These are phyloP conservation scores for Melanophora roralis DNA, from an alignment of 2,888 invertebrate genomes.

Conservation along the genomic window DNA sequence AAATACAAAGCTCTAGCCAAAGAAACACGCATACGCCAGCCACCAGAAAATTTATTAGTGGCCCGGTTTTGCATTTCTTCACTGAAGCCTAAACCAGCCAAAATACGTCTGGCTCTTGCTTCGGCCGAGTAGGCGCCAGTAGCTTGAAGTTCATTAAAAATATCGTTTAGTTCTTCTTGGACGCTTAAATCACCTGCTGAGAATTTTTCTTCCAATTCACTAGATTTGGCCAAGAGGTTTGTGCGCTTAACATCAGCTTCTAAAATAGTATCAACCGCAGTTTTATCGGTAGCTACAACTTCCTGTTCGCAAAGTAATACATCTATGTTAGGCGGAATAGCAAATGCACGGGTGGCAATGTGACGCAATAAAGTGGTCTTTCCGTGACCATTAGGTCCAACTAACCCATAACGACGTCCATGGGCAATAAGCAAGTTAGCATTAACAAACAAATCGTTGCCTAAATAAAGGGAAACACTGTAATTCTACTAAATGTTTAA, in stretches of 20 bases:
- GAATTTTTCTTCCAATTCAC: conserved; percentile 85
- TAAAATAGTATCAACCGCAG: conserved; percentile 95
- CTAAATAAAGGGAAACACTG: conserved; percentile 57
- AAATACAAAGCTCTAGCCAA: conserved; percentile 96
- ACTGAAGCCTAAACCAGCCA: conserved; percentile 97
- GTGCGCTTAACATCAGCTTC: conserved; percentile 95
- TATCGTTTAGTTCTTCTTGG: conserved; percentile 89
- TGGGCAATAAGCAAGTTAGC: conserved; percentile 95
- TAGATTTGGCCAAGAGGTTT: conserved; percentile 88
- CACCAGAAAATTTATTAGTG: conserved; percentile 93
- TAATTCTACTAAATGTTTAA: background rate
- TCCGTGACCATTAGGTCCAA: conserved; percentile 99
- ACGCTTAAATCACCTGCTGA: conserved; percentile 85
- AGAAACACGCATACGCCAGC: conserved; percentile 99
- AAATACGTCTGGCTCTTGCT: conserved; percentile 94
- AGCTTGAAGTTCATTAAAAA: conserved; percentile 95
- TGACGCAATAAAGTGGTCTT: conserved; percentile 98
- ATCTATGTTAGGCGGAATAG: conserved; percentile 96
- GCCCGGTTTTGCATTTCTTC: conserved; percentile 93
- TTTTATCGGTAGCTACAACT: conserved; percentile 95
- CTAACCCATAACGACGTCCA: conserved; percentile 96
- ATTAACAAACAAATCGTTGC: conserved; percentile 97
- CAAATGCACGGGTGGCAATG: conserved; percentile 91
- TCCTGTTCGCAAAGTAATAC: conserved; percentile 98
- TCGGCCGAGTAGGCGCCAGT: conserved; percentile 99